phyloP scores from a whole-genome alignment of 2,797 vertebrate species.

The Anguilla anguilla region DNA sequence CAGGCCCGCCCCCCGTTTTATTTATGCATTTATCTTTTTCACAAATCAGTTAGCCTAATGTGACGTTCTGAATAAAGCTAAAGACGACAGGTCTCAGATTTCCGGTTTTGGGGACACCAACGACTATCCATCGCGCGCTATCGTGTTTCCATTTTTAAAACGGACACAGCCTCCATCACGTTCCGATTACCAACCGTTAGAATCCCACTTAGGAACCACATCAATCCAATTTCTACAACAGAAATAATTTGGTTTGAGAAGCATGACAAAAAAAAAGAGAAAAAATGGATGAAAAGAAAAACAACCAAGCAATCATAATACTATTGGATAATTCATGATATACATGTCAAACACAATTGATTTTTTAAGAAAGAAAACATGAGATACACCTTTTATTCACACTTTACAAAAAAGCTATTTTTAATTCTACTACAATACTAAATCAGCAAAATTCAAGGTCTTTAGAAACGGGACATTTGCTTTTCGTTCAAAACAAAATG shows the following conservation, averaged over 20 bases:
- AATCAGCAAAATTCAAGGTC: conserved; percentile 84
- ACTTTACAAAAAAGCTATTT: conserved; percentile 89
- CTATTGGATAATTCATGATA: conserved; percentile 79
- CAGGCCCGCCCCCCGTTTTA: conserved; percentile 48
- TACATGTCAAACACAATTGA: conserved; percentile 84
- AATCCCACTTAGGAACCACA: conserved; percentile 24
- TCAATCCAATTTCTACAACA: conserved; percentile 45
- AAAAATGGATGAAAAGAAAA: conserved; percentile 40
- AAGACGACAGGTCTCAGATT: conserved; percentile 29
- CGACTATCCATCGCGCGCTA: not conserved
- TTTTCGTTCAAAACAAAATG: conserved; percentile 75
- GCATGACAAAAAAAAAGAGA: conserved; percentile 32
- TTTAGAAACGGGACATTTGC: conserved; percentile 83
- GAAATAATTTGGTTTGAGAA: conserved; percentile 64
- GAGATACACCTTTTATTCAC: conserved; percentile 96
- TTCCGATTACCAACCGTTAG: conserved; percentile 22
- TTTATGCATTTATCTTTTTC: not conserved
- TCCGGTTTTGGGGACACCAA: conserved; percentile 25
- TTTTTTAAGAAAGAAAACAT: conserved; percentile 86
- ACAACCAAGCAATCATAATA: conserved; percentile 65
- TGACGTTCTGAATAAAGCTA: conserved; percentile 64
- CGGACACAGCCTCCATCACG: not conserved
- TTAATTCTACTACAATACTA: conserved; percentile 86
- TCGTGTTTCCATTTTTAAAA: not conserved
- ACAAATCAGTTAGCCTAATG: conserved; percentile 57